Base-by-base conservation (phyloP, 2,888 invertebrate genomes). In the Spatulosminthurus flaviceps region DNA sequence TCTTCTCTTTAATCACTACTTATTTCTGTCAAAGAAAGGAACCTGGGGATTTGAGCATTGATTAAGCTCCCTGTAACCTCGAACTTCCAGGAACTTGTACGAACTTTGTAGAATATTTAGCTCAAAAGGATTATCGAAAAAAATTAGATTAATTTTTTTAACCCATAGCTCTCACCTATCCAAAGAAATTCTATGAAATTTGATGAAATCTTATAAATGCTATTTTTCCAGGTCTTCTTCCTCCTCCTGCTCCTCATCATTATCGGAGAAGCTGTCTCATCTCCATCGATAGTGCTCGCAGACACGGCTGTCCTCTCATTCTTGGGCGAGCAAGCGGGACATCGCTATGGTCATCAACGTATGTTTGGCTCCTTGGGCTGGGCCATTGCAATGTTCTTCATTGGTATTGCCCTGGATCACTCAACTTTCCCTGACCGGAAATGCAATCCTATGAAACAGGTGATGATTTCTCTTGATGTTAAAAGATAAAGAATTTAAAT, bases 351-450 rank as follows among this genome's bases (percentile, higher is more conserved):
- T 0, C 94, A 96, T 86, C 98, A 98, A 89, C 92, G 98, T 85
- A 97, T 99, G 96, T 98, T 97, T 87, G 97, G 97, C 0, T 97
- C 97, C 22, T 90, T 98, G 79, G 98, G 98, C 67, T 99, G 98
- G 98, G 98, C 97, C 34, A 89, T 98, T 85, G 95, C 98, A 69
- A 99, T 99, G 98, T 98, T 99, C 89, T 93, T 98, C 87, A 97
- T 99, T 80, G 96, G 96, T 80, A 96, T 97, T 86, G 96, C 95
- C 0, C 89, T 99, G 81, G 98, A 99, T 89, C 96, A 98, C 88
- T 97, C 97, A 79, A 97, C 97, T 24, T 93, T 96, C 0, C 98
- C 99, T 88, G 94, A 96, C 28, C 79, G 82, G 34, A 84, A 83
- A 78, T 83, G 84, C 43, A 24, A 28, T 0, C 79, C 83, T 11